Percentiles rank a stretch among this genome's conserved stretches.
Evolutionary conservation across 2,888 invertebrate genomes (phyloP).

Genomic region (Syrista parreyssii): DNA sequence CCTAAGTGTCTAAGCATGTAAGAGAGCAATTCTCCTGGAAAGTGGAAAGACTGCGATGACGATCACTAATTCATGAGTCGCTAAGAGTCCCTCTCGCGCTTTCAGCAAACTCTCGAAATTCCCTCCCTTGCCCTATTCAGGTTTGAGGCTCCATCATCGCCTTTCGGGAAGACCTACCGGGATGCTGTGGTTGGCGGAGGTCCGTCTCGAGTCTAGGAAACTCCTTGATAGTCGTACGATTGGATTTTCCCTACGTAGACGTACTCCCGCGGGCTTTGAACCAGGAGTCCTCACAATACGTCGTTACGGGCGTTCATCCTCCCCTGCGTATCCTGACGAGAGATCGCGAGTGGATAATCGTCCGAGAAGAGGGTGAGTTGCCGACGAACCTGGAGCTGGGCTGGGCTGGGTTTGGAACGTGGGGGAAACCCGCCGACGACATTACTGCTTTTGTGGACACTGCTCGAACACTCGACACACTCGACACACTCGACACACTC

Average conservation of each 20-base stretch:
- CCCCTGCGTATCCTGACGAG: slow-evolving; percentile 20
- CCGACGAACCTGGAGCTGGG: too few species aligned
- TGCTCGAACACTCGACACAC: slow-evolving; percentile 55
- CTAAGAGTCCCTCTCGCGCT: slow-evolving; percentile 16
- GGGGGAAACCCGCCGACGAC: slow-evolving; percentile 30
- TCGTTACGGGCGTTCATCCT: slow-evolving; percentile 50
- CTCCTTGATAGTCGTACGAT: not conserved
- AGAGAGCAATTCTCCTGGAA: too few species aligned
- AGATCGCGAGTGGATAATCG: slow-evolving; percentile 62
- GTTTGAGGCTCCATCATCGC: slow-evolving; percentile 9
- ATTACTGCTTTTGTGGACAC: slow-evolving; percentile 60
- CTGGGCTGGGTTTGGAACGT: not conserved
- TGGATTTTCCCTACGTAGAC: slow-evolving; percentile 11
- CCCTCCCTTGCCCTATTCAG: too few species aligned
- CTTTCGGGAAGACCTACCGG: not conserved
- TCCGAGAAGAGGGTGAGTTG: slow-evolving; percentile 53
- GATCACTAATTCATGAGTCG: slow-evolving; percentile 17
- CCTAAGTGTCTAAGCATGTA: too few species aligned
- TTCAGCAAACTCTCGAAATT: not conserved
- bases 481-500: slow-evolving; percentile 47
- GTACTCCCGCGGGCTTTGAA: slow-evolving; percentile 23
- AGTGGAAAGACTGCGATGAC: slow-evolving; percentile 3
- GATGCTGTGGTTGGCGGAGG: not conserved
- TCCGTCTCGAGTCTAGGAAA: too few species aligned
- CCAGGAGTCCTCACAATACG: slow-evolving; percentile 57